phyloP scores from a whole-genome alignment of 2,113 vertebrate genomes.

The Rhinolophus sinicus region DNA sequence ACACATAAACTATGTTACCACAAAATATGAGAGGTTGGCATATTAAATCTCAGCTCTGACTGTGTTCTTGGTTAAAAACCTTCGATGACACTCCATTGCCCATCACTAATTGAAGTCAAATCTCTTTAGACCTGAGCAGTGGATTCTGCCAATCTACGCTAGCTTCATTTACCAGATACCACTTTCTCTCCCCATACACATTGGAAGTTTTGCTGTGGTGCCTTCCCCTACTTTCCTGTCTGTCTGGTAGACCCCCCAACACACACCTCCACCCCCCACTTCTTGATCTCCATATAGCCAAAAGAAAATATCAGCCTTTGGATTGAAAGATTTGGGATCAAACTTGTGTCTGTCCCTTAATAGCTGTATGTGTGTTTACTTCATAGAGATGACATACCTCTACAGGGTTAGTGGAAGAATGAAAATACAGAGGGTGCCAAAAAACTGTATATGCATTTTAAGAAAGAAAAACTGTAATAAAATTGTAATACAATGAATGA shows the following conservation, averaged over 20 bases:
- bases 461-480: too few species aligned
- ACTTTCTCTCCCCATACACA: fast-evolving
- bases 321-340: background rate
- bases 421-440: background rate
- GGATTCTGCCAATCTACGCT: background rate
- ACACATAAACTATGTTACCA: background rate
- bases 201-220: background rate
- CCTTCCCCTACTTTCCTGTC: background rate
- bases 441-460: too few species aligned
- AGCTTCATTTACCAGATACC: background rate
- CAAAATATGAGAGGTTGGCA: background rate
- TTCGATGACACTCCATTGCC: background rate
- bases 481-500: too few species aligned
- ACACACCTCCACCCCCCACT: too few species aligned
- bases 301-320: background rate
- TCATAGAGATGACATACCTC: background rate
- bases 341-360: background rate
- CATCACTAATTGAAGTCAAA: background rate
- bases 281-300: background rate
- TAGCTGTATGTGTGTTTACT: background rate
- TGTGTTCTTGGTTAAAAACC: background rate
- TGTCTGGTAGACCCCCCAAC: background rate
- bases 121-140: background rate
- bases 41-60: background rate
- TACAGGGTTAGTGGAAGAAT: background rate